Percentiles rank a stretch among this genome's conserved stretches.
Conservation (phyloP, 2,113 vertebrate species). For the Plotosus lineatus region DNA sequence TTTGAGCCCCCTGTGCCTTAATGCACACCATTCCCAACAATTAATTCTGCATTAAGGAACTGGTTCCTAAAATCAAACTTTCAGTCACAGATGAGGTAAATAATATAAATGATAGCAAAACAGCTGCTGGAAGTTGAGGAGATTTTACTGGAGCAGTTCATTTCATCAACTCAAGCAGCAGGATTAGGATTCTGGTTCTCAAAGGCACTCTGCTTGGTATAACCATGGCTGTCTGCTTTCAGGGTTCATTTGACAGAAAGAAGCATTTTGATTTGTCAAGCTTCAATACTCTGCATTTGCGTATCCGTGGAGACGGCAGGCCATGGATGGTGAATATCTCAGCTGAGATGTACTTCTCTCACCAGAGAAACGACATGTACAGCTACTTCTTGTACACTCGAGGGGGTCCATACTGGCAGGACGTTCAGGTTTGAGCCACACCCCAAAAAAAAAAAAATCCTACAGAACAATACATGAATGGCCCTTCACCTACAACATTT, state of each 20-base stretch:
- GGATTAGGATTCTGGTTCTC: background rate
- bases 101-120: background rate
- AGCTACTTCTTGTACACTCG: conserved; percentile 91
- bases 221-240: background rate
- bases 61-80: too few relatives aligned
- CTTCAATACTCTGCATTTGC: conserved; percentile 87
- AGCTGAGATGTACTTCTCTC: conserved; percentile 77
- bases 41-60: too few relatives aligned
- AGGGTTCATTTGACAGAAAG: conserved; percentile 84
- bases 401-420: conserved; percentile 96
- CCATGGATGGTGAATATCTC: conserved; percentile 93
- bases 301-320: conserved; percentile 90
- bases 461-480: too few relatives aligned
- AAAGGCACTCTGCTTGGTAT: background rate
- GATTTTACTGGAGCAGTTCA: background rate
- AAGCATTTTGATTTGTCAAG: conserved; percentile 81
- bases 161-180: background rate
- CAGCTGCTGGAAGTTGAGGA: too few relatives aligned
- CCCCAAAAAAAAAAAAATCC: background rate
- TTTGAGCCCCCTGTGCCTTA: too few relatives aligned
- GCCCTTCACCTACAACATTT: too few relatives aligned
- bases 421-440: conserved; percentile 81
- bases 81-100: too few relatives aligned
- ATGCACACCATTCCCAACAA: too few relatives aligned
- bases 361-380: conserved; percentile 85